Percentiles rank a stretch among this genome's conserved stretches.
Conservation (phyloP, 2,888 invertebrate species). For the Anaspis maculata region DNA sequence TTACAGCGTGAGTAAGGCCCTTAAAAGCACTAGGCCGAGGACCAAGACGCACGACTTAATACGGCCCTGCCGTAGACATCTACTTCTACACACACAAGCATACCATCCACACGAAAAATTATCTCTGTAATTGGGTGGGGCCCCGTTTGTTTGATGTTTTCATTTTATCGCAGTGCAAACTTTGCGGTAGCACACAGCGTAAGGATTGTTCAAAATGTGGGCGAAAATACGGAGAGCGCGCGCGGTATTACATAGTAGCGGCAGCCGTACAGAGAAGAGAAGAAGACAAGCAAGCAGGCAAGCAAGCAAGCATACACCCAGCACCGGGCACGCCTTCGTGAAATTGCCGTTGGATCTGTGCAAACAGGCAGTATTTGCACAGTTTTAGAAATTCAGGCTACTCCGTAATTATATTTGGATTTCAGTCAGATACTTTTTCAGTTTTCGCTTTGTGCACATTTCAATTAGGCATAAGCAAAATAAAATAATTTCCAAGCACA, state of each 20-base stretch:
- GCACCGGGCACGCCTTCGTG: slow-evolving; percentile 11
- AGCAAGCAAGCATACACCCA: too few relatives aligned
- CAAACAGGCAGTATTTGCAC: slow-evolving; percentile 26
- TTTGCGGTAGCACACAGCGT: too few relatives aligned
- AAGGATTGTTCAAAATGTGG: too few relatives aligned
- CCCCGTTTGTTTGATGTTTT: slow-evolving; percentile 13
- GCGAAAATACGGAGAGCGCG: too few relatives aligned
- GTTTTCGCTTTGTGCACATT: slow-evolving; percentile 31
- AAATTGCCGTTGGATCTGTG: slow-evolving; percentile 22
- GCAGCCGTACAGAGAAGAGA: slow-evolving; percentile 8
- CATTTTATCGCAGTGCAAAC: slow-evolving; percentile 12
- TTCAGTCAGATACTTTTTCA: slow-evolving; percentile 31
- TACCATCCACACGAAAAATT: slow-evolving; percentile 14
- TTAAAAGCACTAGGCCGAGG: too few relatives aligned
- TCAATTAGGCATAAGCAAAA: slow-evolving; percentile 26
- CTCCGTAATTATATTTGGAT: slow-evolving; percentile 29
- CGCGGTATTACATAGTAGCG: too few relatives aligned
- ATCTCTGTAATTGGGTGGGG: slow-evolving; percentile 14
- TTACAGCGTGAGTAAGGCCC: too few relatives aligned
- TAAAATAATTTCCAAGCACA: slow-evolving; percentile 15
- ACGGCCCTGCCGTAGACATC: too few relatives aligned
- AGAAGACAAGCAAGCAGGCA: too few relatives aligned
- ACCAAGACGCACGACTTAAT: too few relatives aligned
- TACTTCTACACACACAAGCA: too few relatives aligned
- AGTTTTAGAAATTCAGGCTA: slow-evolving; percentile 27